phyloP scores from a whole-genome alignment of 2,797 vertebrate species.

The Octomys mimax region DNA sequence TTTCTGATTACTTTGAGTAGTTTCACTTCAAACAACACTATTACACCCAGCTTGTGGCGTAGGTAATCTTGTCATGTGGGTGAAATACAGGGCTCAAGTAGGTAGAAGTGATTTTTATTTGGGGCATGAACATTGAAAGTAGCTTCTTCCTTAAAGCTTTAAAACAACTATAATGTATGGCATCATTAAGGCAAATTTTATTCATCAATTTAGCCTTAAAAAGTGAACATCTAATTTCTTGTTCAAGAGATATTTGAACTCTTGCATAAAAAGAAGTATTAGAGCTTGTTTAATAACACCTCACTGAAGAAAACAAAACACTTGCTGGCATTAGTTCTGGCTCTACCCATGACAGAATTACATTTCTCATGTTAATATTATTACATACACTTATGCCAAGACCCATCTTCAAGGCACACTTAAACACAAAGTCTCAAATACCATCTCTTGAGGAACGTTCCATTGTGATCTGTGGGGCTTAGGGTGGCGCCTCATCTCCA shows the following conservation, averaged over 20 bases:
- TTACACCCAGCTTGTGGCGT: background rate
- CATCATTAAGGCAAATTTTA: conserved; percentile 49
- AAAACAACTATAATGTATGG: background rate
- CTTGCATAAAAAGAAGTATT: conserved; percentile 1
- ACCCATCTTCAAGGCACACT: background rate
- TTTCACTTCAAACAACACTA: conserved; percentile 10
- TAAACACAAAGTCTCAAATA: conserved; percentile 4
- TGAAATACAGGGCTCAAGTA: conserved; percentile 53
- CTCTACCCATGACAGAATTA: background rate
- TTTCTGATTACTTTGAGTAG: conserved; percentile 43
- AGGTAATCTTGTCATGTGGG: conserved; percentile 9
- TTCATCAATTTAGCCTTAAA: conserved; percentile 55
- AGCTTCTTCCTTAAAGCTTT: background rate
- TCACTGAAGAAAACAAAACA: conserved; percentile 41
- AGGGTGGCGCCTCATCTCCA: background rate
- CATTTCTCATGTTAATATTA: background rate
- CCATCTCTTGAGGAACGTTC: conserved; percentile 17
- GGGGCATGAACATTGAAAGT: background rate
- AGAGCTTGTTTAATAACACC: background rate
- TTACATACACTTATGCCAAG: background rate
- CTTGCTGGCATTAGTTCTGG: background rate
- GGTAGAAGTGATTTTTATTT: conserved; percentile 35
- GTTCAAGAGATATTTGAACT: conserved; percentile 20
- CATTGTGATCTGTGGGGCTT: background rate
- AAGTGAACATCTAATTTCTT: conserved; percentile 22